Evolutionary conservation across 2,113 vertebrate genomes (phyloP).

Genomic region (Ibidorhyncha struthersii): DNA sequence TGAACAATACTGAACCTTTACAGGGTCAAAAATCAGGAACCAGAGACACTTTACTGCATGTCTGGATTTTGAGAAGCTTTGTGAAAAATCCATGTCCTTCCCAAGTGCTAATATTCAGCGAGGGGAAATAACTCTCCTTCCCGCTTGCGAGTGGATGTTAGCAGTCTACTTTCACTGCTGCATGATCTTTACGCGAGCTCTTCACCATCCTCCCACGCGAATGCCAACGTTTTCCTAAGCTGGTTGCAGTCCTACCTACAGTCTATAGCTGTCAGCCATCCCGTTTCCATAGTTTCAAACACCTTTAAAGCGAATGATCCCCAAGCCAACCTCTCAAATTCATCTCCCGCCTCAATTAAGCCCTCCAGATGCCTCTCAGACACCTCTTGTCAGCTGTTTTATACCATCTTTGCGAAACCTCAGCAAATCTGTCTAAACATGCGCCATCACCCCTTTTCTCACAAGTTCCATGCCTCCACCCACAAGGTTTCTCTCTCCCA

Average conservation of each 20-base stretch:
- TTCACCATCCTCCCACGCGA: not conserved
- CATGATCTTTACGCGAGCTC: not conserved
- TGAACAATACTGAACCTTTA: not conserved
- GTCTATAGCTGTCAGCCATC: not conserved
- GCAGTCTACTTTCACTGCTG: not conserved
- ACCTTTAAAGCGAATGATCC: not conserved
- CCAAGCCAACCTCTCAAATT: not conserved
- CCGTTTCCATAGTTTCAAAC: not conserved
- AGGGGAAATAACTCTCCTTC: not conserved
- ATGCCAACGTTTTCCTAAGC: not conserved
- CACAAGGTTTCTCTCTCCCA: not conserved
- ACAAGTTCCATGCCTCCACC: slow-evolving; percentile 6
- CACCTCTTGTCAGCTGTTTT: not conserved
- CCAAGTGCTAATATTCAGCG: not conserved
- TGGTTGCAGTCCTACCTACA: not conserved
- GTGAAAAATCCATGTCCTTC: not conserved
- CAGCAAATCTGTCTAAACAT: not conserved
- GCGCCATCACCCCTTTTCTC: not conserved
- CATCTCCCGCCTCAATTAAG: not conserved
- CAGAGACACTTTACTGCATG: not conserved
- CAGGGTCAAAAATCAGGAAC: rapidly evolving
- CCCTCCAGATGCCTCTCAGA: slow-evolving; percentile 1
- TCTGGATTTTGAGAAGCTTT: not conserved
- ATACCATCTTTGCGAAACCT: not conserved
- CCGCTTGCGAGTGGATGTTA: not conserved